Percentiles rank a stretch among this genome's conserved stretches.
Evolutionary conservation across 2,888 invertebrate genomes (phyloP).

Genomic region (Tipula helvola): DNA sequence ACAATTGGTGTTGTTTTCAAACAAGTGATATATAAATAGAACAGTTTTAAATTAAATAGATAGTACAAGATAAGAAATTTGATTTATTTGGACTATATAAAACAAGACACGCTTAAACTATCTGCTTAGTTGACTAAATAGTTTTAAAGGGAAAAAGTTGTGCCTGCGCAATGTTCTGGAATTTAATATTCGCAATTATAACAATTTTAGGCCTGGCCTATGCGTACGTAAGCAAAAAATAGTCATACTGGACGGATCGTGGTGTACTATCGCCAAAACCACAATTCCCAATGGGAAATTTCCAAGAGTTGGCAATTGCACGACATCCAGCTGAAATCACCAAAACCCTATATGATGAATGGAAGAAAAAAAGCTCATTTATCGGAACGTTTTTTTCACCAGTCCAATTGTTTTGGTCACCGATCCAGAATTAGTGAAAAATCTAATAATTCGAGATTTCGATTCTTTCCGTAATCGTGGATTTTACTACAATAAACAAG

Average conservation of each 20-base stretch:
- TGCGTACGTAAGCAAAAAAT: slow-evolving; percentile 10
- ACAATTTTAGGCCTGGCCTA: not conserved
- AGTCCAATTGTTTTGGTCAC: slow-evolving; percentile 14
- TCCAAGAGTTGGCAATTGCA: slow-evolving; percentile 20
- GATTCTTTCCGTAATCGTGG: slow-evolving; percentile 29
- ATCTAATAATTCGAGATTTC: slow-evolving; percentile 30
- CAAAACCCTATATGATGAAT: slow-evolving; percentile 14
- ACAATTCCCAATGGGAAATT: slow-evolving; percentile 22
- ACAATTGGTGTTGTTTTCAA: too few relatives aligned
- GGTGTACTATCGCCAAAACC: slow-evolving; percentile 26
- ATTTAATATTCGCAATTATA: not conserved
- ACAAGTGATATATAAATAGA: too few relatives aligned
- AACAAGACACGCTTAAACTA: too few relatives aligned
- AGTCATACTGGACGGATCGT: slow-evolving; percentile 21
- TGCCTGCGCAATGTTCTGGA: not conserved
- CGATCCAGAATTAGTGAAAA: slow-evolving; percentile 25
- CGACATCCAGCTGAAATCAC: slow-evolving; percentile 22
- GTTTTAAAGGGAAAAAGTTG: not conserved
- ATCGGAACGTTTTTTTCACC: slow-evolving; percentile 13
- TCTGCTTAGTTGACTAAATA: not conserved
- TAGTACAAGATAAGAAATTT: too few relatives aligned
- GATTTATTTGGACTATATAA: too few relatives aligned
- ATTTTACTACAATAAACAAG: slow-evolving; percentile 24
- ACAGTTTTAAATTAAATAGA: too few relatives aligned
- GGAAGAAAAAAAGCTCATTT: slow-evolving; percentile 14